These are phyloP conservation scores for Reticulitermes speratus DNA, from an alignment of 1,140 invertebrate species.

Conservation along the genomic window DNA sequence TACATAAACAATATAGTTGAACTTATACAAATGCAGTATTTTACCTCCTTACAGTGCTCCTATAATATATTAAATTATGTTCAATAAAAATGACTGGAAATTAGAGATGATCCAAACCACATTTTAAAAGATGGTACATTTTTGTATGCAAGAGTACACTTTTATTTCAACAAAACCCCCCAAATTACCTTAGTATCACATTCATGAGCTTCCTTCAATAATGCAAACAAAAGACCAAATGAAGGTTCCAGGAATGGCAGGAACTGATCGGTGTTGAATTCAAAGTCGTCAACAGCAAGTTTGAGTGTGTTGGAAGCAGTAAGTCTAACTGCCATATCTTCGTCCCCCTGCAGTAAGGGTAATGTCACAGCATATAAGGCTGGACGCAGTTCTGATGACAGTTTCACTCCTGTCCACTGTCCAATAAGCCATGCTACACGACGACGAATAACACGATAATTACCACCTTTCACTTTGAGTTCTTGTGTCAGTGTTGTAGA, in stretches of 20 bases:
- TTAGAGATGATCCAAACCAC: no score
- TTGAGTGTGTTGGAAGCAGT: slow-evolving; percentile 76
- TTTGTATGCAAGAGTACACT: no score
- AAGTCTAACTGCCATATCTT: slow-evolving; percentile 82
- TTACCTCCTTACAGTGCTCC: no score
- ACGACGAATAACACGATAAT: slow-evolving; percentile 85
- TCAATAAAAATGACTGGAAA: no score
- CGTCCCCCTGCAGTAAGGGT: slow-evolving; percentile 64
- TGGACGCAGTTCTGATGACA: slow-evolving; percentile 75
- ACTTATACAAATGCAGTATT: no score
- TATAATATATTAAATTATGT: no score
- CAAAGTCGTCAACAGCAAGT: slow-evolving; percentile 86
- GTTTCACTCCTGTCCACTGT: slow-evolving; percentile 83
- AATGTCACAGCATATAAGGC: slow-evolving; percentile 77
- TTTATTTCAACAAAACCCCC: no score
- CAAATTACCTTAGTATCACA: slow-evolving; percentile 83
- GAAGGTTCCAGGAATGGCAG: slow-evolving; percentile 73
- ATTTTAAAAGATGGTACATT: no score
- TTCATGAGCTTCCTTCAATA: slow-evolving; percentile 85
- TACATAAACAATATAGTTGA: no score
- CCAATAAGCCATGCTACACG: slow-evolving; percentile 86
- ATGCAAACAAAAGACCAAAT: slow-evolving; percentile 76
- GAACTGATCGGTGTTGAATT: slow-evolving; percentile 85
- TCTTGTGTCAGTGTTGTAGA: slow-evolving; percentile 78
- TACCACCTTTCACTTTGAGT: slow-evolving; percentile 75